Percentiles rank a stretch among this genome's conserved stretches.
phyloP scores from a whole-genome alignment of 2,113 vertebrate species.

The Fulmarus glacialis region DNA sequence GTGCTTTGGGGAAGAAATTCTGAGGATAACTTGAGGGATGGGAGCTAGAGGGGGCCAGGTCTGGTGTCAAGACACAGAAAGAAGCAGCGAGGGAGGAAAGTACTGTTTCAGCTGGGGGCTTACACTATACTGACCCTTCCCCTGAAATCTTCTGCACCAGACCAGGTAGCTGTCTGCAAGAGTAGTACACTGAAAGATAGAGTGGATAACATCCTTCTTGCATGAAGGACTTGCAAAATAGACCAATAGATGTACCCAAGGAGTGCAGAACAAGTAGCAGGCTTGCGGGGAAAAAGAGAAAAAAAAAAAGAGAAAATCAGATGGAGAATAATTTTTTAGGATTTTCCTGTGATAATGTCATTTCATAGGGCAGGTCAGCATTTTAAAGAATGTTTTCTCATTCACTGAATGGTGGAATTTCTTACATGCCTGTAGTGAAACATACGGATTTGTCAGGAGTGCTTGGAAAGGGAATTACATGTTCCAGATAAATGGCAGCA shows the following conservation, averaged over 20 bases:
- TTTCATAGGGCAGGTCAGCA: neutral
- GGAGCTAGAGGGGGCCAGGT: neutral
- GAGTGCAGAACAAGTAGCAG: neutral
- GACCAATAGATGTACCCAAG: neutral
- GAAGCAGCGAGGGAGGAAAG: neutral
- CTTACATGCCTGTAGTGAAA: neutral
- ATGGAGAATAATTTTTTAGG: neutral
- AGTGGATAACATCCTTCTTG: neutral
- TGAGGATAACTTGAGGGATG: neutral
- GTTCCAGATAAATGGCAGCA: neutral
- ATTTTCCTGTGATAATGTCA: neutral
- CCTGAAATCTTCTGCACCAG: neutral
- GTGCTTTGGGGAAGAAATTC: neutral
- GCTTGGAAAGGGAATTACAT: neutral
- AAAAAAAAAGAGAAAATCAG: neutral
- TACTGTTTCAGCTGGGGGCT: neutral
- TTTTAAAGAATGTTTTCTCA: neutral
- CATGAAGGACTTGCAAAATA: neutral
- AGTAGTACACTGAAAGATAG: neutral
- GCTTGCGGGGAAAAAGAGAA: rapidly evolving
- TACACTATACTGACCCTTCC: neutral
- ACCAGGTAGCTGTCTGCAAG: neutral
- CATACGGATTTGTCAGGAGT: neutral
- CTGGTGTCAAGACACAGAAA: neutral
- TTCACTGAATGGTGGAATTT: neutral